Conservation (phyloP, 2,113 vertebrate genomes). For the Lampris megalopsis region DNA sequence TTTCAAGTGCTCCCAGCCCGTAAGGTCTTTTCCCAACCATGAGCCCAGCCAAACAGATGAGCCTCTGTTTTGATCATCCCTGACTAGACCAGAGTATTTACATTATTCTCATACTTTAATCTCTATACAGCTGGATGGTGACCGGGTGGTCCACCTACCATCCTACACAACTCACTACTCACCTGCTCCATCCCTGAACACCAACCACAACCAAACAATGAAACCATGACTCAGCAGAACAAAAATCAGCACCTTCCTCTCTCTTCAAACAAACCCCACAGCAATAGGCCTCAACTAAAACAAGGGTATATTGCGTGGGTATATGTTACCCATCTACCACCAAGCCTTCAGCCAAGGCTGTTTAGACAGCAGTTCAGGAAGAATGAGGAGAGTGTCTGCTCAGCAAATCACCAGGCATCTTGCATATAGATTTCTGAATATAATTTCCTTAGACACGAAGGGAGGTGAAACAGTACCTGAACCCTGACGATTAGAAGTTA, state of each 20-base stretch:
- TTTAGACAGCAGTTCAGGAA: slow-evolving; percentile 55
- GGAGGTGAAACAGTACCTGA: slow-evolving; percentile 11
- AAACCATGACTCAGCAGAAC: slow-evolving; percentile 14
- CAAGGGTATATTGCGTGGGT: slow-evolving; percentile 28
- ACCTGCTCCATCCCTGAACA: neutral
- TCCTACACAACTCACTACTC: neutral
- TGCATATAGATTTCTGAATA: slow-evolving; percentile 27
- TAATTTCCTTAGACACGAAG: slow-evolving; percentile 3
- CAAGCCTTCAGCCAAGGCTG: slow-evolving; percentile 17
- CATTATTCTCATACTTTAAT: slow-evolving; percentile 1
- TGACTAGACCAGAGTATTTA: neutral
- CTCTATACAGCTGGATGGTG: slow-evolving; percentile 32
- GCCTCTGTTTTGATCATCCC: neutral
- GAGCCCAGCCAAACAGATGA: neutral
- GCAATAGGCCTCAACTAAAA: slow-evolving; percentile 49
- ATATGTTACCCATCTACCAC: slow-evolving; percentile 16
- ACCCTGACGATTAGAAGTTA: slow-evolving; percentile 29
- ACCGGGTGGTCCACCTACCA: slow-evolving; percentile 1
- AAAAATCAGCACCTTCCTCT: neutral
- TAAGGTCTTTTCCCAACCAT: neutral
- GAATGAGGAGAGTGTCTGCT: slow-evolving; percentile 32
- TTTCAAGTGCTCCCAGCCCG: neutral
- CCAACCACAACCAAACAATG: slow-evolving; percentile 30
- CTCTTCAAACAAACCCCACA: slow-evolving; percentile 54
- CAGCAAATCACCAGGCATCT: slow-evolving; percentile 50